phyloP scores from a whole-genome alignment of 1,140 invertebrate species.

The Ganaspis sp. region DNA sequence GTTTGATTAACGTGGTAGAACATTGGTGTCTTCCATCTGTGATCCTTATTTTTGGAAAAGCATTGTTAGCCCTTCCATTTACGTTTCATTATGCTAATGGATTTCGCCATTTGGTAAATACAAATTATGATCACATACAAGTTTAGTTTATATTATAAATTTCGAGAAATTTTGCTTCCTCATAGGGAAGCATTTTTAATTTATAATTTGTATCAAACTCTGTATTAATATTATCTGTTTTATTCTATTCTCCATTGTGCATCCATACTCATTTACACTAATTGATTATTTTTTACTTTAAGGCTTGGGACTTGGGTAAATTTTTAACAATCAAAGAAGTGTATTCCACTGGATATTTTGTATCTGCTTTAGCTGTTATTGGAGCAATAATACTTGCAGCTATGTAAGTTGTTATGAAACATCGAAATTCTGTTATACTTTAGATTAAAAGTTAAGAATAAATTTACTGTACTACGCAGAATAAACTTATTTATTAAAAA shows the following conservation, averaged over 20 bases:
- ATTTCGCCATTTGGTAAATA: conserved; percentile 81
- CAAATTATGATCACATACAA: conserved; percentile 33
- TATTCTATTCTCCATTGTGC: background rate
- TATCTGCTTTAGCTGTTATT: conserved; percentile 74
- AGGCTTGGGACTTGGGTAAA: conserved; percentile 83
- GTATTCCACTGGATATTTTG: conserved; percentile 82
- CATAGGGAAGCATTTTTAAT: too few species aligned
- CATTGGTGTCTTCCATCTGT: conserved; percentile 59
- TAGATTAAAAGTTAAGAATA: conserved; percentile 36
- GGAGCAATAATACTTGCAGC: conserved; percentile 58
- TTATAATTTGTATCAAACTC: conserved; percentile 20
- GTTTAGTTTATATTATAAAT: background rate
- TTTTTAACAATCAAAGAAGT: conserved; percentile 84
- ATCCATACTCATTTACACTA: conserved; percentile 33
- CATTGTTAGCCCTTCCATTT: conserved; percentile 79
- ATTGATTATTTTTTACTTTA: conserved; percentile 47
- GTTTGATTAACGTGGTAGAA: conserved; percentile 58
- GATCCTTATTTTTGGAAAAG: conserved; percentile 61
- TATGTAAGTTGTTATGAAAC: conserved; percentile 52
- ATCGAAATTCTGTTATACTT: background rate
- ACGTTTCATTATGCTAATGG: conserved; percentile 84
- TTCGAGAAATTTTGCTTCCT: background rate
- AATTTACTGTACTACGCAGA: conserved; percentile 42
- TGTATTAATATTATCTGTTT: background rate
- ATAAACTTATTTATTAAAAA: conserved; percentile 47